A percentile compares a stretch with the other conserved stretches of the same genome.
phyloP scores from a whole-genome alignment of 2,113 vertebrate genomes.

The Odobenus rosmarus region DNA sequence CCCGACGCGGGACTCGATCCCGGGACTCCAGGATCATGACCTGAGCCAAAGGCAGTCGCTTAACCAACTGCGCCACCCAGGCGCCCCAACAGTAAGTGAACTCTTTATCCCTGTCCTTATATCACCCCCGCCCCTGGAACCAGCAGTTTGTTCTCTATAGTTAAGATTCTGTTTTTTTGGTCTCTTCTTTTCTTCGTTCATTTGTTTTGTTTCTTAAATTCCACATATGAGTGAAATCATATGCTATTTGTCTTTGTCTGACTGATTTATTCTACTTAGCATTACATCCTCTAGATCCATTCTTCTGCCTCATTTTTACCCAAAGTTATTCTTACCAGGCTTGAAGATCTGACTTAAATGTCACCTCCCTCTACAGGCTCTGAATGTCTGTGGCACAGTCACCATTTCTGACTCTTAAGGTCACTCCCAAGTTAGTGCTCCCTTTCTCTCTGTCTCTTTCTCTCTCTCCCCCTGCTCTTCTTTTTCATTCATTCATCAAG shows the following conservation, averaged over 20 bases:
- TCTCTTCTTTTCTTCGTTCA: not conserved
- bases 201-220: not conserved
- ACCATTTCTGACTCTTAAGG: not conserved
- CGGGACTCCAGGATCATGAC: too few species aligned
- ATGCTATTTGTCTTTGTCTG: not conserved
- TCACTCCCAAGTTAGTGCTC: not conserved
- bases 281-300: not conserved
- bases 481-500: not conserved
- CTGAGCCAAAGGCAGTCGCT: too few species aligned
- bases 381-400: not conserved
- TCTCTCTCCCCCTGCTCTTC: too few species aligned
- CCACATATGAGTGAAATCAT: not conserved
- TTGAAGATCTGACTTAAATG: not conserved
- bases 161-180: not conserved
- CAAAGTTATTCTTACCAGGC: not conserved
- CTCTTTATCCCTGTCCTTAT: not conserved
- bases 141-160: not conserved
- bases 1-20: too few species aligned
- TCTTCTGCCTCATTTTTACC: not conserved
- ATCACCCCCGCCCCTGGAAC: not conserved
- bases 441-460: not conserved
- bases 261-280: not conserved
- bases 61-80: too few species aligned
- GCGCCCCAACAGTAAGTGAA: not conserved
- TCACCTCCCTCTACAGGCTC: not conserved